Conservation (phyloP, 2,797 vertebrate genomes). For the Acanthurus leucopareius region DNA sequence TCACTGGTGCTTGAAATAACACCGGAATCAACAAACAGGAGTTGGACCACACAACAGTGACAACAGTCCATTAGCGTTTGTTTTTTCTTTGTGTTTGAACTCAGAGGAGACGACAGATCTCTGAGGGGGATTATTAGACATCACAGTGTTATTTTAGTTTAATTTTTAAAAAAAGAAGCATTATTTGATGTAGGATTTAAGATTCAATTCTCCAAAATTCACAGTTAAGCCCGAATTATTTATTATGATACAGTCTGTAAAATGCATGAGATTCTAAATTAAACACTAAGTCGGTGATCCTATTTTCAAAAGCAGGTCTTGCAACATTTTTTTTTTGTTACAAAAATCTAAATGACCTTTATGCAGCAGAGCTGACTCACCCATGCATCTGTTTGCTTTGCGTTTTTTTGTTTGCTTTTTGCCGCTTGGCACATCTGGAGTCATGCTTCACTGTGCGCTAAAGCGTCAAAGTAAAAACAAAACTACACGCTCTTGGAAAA, state of each 20-base stretch:
- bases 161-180: no score
- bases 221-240: no score
- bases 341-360: neutral
- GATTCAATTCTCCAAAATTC: no score
- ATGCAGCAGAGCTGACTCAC: neutral
- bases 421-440: constrained; percentile 21
- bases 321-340: neutral
- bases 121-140: constrained; percentile 15
- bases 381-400: constrained; percentile 33
- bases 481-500: constrained; percentile 41
- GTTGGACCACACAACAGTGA: constrained; percentile 73
- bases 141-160: neutral
- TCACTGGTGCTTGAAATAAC: constrained; percentile 85
- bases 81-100: constrained; percentile 34
- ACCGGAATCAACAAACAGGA: constrained; percentile 81
- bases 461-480: constrained; percentile 46
- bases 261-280: neutral
- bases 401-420: constrained; percentile 22
- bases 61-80: constrained; percentile 56
- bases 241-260: no score
- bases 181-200: no score
- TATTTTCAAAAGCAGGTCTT: neutral
- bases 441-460: constrained; percentile 50
- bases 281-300: neutral
- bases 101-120: neutral